Evolutionary conservation across 2,113 vertebrate genomes (phyloP).

Genomic region (Elanus axillaris): DNA sequence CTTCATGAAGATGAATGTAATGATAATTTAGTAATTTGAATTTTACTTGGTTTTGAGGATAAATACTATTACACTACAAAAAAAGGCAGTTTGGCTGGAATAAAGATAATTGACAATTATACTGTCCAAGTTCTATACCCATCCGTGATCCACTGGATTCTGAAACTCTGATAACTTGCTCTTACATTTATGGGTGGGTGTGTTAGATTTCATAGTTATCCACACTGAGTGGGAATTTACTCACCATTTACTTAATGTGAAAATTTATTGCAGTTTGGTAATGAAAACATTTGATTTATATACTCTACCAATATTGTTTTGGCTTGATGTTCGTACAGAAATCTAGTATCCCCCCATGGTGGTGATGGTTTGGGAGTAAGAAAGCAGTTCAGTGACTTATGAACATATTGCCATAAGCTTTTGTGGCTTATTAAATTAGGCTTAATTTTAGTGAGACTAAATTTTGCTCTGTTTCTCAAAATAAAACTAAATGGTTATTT

Average conservation of each 20-base stretch:
- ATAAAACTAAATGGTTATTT: neutral
- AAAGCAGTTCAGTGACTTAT: neutral
- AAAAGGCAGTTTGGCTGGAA: neutral
- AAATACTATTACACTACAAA: neutral
- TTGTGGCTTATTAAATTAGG: neutral
- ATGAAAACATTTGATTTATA: neutral
- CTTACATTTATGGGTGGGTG: neutral
- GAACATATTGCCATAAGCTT: neutral
- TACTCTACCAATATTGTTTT: neutral
- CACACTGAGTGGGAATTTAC: neutral
- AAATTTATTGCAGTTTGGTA: neutral
- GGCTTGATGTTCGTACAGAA: neutral
- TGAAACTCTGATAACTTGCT: neutral
- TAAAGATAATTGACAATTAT: neutral
- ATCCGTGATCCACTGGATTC: neutral
- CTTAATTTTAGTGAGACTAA: neutral
- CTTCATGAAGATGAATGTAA: slow-evolving; percentile 10
- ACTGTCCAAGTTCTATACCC: neutral
- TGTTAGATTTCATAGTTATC: neutral
- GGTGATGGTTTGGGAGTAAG: neutral
- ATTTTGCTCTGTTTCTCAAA: neutral
- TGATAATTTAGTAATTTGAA: slow-evolving; percentile 15
- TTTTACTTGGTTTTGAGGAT: neutral
- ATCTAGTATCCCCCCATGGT: fast-evolving
- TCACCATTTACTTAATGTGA: neutral